phyloP scores from a whole-genome alignment of 2,888 invertebrate species.

The Brachylomia viminalis region DNA sequence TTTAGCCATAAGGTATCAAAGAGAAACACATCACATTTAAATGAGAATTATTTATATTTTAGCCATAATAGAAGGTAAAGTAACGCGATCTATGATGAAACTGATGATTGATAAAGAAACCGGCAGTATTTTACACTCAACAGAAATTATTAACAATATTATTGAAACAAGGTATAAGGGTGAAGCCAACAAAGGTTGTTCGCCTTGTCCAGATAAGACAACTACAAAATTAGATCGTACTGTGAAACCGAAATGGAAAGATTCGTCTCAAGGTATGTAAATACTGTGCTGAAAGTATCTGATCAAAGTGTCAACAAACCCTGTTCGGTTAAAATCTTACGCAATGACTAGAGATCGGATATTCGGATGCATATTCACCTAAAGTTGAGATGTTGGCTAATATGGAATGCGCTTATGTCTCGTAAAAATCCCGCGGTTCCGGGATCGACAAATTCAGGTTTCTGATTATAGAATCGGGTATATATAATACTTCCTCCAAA shows the following conservation, averaged over 20 bases:
- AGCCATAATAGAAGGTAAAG: constrained; percentile 26
- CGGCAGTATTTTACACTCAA: constrained; percentile 11
- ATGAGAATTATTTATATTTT: constrained; percentile 16
- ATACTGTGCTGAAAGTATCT: too few species aligned
- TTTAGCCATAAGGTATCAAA: not conserved
- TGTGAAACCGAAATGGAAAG: not conserved
- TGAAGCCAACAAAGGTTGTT: not conserved
- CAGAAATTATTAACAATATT: constrained; percentile 29
- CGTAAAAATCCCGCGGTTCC: too few species aligned
- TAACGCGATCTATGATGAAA: constrained; percentile 13
- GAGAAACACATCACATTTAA: not conserved
- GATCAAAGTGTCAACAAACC: not conserved
- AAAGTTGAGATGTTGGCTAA: too few species aligned
- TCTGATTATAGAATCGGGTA: too few species aligned
- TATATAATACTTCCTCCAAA: too few species aligned
- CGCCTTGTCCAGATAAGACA: not conserved
- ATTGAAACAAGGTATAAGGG: not conserved
- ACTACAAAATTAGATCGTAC: not conserved
- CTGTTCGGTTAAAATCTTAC: not conserved
- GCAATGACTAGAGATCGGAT: too few species aligned
- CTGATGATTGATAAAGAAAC: constrained; percentile 32
- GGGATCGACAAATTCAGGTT: too few species aligned
- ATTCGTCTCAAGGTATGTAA: constrained; percentile 1
- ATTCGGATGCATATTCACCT: too few species aligned
- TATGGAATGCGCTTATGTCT: too few species aligned